Evolutionary conservation across 2,888 invertebrate species (phyloP), one percentile per base, ranked within the genome.

Genomic region (Seira musarum): DNA sequence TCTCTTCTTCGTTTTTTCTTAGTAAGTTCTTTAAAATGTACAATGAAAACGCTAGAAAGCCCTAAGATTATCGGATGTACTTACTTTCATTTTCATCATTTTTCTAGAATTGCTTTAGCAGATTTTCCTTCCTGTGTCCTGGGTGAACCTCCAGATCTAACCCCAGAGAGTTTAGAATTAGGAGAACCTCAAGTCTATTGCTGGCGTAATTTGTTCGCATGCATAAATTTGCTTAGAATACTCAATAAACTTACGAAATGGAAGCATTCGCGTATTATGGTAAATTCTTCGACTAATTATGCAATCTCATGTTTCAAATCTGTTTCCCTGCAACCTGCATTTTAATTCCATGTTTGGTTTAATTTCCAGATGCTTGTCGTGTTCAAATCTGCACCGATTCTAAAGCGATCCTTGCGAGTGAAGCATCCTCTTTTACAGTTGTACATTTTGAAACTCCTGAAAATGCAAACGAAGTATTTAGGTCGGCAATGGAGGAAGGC

Each of bases 391-490:
- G 98, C 99, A 2, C 99, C 99, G 1, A 99, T 99, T 87, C 90
- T 99, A 78, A 99, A 99, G 90, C 93, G 98, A 85, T 96, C 98
- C 0, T 91, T 99, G 15, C 97, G 98, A 92, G 96, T 97, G 1
- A 92, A 96, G 71, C 96, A 98, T 89, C 96, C 97, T 5, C 94
- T 99, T 92, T 96, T 99, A 93, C 99, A 99, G 90, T 91, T 99
- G 86, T 99, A 99, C 89, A 96, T 98, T 10, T 91, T 99, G 82
- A 99, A 99, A 89, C 90, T 99, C 78, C 90, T 99, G 15, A 99
- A 99, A 91, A 98, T 99, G 97, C 99, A 99, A 91, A 98, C 99
- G 0, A 98, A 99, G 88, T 99, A 99, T 90, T 92, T 99, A 87
- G 99, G 99, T 0, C 91, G 99, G 13, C 99, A 99, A 88, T 99